A percentile compares a stretch with the other conserved stretches of the same genome.
Evolutionary conservation across 1,140 invertebrate species (phyloP).

Genomic region (Dendroctonus valens): DNA sequence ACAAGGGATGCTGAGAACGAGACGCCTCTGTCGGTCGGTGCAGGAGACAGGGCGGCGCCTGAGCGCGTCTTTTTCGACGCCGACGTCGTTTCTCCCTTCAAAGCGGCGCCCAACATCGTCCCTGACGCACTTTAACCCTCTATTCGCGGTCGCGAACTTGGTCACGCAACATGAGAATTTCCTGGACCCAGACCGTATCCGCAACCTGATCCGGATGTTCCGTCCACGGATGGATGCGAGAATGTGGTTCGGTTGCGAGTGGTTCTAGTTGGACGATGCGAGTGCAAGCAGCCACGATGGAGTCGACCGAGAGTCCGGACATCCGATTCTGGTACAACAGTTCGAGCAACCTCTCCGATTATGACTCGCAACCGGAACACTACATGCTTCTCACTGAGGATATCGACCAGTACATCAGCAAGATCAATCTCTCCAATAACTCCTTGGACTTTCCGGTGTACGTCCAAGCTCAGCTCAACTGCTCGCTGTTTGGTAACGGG

Average conservation of each 20-base stretch:
- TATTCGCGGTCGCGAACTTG: constrained; percentile 21
- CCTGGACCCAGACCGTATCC: background rate
- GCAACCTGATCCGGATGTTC: background rate
- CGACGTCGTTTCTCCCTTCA: constrained; percentile 35
- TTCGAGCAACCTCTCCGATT: constrained; percentile 22
- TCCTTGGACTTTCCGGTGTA: constrained; percentile 23
- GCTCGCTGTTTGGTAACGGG: constrained; percentile 38
- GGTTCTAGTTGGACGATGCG: background rate
- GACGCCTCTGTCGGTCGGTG: constrained; percentile 32
- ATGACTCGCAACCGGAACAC: constrained; percentile 35
- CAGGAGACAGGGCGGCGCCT: constrained; percentile 39
- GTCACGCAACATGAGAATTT: constrained; percentile 12
- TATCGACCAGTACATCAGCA: constrained; percentile 48
- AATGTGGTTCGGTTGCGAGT: background rate
- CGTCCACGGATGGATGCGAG: background rate
- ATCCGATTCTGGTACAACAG: constrained; percentile 36
- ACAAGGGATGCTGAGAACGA: constrained; percentile 18
- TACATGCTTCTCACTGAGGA: constrained; percentile 46
- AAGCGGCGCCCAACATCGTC: constrained; percentile 27
- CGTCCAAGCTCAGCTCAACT: constrained; percentile 41
- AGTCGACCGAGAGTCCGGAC: constrained; percentile 11
- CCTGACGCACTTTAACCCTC: constrained; percentile 18
- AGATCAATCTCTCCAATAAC: constrained; percentile 44
- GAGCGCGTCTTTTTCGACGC: constrained; percentile 35
- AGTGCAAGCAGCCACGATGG: constrained; percentile 15